Conservation (phyloP, 2,888 invertebrate species). For the Diplolepis rosae region DNA sequence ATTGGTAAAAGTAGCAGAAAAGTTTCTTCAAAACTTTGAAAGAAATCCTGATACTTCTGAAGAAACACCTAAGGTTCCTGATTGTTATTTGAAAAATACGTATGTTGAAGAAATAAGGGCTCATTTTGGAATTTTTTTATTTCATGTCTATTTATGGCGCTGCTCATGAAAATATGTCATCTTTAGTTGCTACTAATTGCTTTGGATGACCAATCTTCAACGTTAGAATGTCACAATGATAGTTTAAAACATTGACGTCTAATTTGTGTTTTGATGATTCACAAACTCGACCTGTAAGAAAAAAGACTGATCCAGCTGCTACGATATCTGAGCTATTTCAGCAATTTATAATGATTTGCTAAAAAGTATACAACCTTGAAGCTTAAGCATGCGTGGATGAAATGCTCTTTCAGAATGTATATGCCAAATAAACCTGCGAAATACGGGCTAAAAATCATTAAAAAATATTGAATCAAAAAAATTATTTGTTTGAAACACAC, state of each 20-base stretch:
- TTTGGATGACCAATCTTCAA: slow-evolving; percentile 36
- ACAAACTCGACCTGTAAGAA: slow-evolving; percentile 29
- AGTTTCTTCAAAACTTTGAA: too few relatives aligned
- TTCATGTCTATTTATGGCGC: slow-evolving; percentile 33
- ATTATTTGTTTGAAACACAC: too few relatives aligned
- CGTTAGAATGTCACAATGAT: slow-evolving; percentile 28
- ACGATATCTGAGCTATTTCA: slow-evolving; percentile 36
- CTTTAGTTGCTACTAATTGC: slow-evolving; percentile 34
- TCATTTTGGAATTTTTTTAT: slow-evolving; percentile 32
- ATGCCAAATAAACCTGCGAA: slow-evolving; percentile 50
- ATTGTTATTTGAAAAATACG: slow-evolving; percentile 29
- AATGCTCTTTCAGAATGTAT: slow-evolving; percentile 45
- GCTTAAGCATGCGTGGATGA: slow-evolving; percentile 40
- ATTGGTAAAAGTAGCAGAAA: too few relatives aligned
- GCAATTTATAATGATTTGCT: slow-evolving; percentile 31
- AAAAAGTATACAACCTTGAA: slow-evolving; percentile 32
- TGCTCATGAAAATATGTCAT: slow-evolving; percentile 35
- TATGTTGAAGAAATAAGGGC: slow-evolving; percentile 30
- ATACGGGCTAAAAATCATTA: slow-evolving; percentile 52
- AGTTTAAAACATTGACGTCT: slow-evolving; percentile 29
- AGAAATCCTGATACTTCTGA: too few relatives aligned
- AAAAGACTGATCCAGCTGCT: slow-evolving; percentile 36
- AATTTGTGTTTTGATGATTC: slow-evolving; percentile 35
- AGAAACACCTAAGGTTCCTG: too few relatives aligned
- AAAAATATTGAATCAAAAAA: too few relatives aligned